Evolutionary conservation across 1,140 invertebrate species (phyloP).

Genomic region (Scaptodrosophila lebanonensis): DNA sequence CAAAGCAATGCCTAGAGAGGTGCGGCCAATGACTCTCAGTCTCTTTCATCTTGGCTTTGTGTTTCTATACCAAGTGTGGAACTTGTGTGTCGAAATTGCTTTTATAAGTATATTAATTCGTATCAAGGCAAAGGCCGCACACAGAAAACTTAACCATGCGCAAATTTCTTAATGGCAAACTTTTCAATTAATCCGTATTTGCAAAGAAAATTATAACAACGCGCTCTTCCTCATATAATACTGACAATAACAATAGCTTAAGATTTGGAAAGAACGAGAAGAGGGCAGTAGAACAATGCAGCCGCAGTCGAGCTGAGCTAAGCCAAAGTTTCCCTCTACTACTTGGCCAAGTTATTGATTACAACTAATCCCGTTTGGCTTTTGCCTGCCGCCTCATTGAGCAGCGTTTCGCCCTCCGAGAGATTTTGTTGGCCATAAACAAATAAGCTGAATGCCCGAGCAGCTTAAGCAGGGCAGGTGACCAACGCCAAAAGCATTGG

Average conservation of each 20-base stretch:
- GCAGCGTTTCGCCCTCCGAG: slow-evolving; percentile 28
- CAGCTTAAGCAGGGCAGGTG: slow-evolving; percentile 38
- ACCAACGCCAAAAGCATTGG: too few relatives aligned
- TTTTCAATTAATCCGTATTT: slow-evolving; percentile 73
- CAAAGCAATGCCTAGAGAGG: slow-evolving; percentile 28
- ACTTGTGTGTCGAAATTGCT: too few relatives aligned
- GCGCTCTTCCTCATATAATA: slow-evolving; percentile 20
- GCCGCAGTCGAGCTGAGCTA: slow-evolving; percentile 42
- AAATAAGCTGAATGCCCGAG: slow-evolving; percentile 63
- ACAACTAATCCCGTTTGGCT: slow-evolving; percentile 73
- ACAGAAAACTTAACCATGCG: slow-evolving; percentile 58
- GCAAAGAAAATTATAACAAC: slow-evolving; percentile 70
- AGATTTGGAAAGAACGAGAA: background rate
- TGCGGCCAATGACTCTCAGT: too few relatives aligned
- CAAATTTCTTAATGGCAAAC: slow-evolving; percentile 68
- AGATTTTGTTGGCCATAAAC: slow-evolving; percentile 62
- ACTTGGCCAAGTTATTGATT: slow-evolving; percentile 67
- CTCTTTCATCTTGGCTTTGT: too few relatives aligned
- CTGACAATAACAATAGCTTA: slow-evolving; percentile 26
- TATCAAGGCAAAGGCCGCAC: slow-evolving; percentile 19
- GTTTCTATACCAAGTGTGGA: too few relatives aligned
- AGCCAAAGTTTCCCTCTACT: slow-evolving; percentile 50
- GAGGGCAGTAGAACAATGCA: slow-evolving; percentile 11
- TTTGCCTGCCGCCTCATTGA: slow-evolving; percentile 68
- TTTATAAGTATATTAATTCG: too few relatives aligned